Evolutionary conservation across 2,888 invertebrate genomes (phyloP), one percentile per base, ranked within the genome.

Genomic region (Oxystoma pomonae): DNA sequence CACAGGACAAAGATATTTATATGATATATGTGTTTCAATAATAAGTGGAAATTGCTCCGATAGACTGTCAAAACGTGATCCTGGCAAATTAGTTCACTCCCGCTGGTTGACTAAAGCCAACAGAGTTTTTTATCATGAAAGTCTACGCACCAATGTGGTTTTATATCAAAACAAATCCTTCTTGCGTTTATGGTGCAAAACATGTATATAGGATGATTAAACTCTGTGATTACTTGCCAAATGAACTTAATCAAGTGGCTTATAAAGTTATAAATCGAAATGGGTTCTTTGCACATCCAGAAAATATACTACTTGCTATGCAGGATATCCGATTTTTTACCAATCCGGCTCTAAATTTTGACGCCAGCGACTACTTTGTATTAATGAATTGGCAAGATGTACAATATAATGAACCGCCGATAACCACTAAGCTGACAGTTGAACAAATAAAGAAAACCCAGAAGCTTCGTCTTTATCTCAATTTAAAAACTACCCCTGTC

Each of bases 221-320:
- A 22, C 19, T 16, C 21, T 63, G 55, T 57, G 50, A 59, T 7
- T 58, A 63, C 55, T 57, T 64, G 18, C 16, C 57, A 53, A 52
- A 58, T 21, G 58, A 65, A 50, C 16, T 66, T 1, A 60, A 66
- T 57, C 63, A 62, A 9, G 61, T 72, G 16, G 62, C 72, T 7
- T 66, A 72, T 66, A 63, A 67, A 20, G 69, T 71, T n/a, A 69
- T 72, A 61, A 62, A 70, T 55, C 53, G 69, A 50, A 72, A 72
- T 55, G 65, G 63, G 50, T 70, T 65, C 58, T 72, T 68, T 58
- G 71, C 60, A 2, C 66, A 72, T 55, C 61, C 68, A 17, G 72
- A 72, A 67, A 72, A 70, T 57, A 52, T 72, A 35, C 51, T 72
- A 20, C 51, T 70, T 20, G 65, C 65, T 9, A 71, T 71, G 69